Evolutionary conservation across 92 coral and sea anemone genomes (phyloP), one percentile per base, ranked within the genome.

Genomic region (Heliopora coerulea): DNA sequence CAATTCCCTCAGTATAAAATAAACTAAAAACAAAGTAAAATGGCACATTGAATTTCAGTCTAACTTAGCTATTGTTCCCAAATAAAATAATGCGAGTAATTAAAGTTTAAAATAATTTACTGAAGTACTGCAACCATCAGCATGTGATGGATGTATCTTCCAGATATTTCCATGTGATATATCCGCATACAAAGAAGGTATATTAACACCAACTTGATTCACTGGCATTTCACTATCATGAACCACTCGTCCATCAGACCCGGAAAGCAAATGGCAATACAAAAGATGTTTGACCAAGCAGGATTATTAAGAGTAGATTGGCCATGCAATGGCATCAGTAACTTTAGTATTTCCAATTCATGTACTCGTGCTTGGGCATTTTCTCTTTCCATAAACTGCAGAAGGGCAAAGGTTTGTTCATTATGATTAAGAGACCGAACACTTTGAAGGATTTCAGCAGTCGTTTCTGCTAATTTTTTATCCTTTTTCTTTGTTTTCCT

Each of bases 311-410:
- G n/a, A n/a, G n/a, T n/a, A n/a, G n/a, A n/a, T n/a, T n/a, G n/a
- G n/a, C n/a, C n/a, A n/a, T n/a, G n/a, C n/a, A n/a, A 35, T 40
- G 72, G 72, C 11, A 64, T 37, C 52, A 64, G 37, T 28, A 64
- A n/a, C 29, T 64, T 64, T 26, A 64, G 10, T 11, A 64, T 37
- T 64, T 64, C 72, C 27, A 64, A 24, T 33, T 64, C 72, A 64
- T 64, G 72, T 1, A 42, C 72, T 20, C 72, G 49, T 1, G 72
- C 72, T 32, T 52, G 21, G 13, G 72, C 72, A 64, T 64, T 64
- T 40, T 64, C 72, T 18, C 37, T 64, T 39, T 64, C 72, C 72
- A 64, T 64, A 41, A 64, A 64, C 37, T 64, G 25, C 52, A 64
- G 37, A 64, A 64, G 23, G 0, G 50, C 0, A 64, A 52, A 34